Evolutionary conservation across 23 tunicate genomes (phyloP), one percentile per base, ranked within the genome.

Genomic region (Corella eumyota): DNA sequence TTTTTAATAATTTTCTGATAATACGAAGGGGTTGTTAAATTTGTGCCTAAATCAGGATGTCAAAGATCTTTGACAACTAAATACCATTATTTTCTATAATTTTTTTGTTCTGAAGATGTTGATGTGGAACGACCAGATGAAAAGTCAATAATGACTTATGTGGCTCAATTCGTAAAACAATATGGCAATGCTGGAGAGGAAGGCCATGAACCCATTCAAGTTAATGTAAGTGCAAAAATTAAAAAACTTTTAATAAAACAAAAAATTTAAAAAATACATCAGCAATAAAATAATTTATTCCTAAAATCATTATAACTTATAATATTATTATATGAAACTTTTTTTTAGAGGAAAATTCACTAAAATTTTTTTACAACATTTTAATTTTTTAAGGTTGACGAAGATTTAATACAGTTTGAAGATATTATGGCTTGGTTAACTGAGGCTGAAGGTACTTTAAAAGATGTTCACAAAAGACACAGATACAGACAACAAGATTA

Each of bases 91-190:
- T 40, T 40, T 40, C 11, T 9, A 15, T 15, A 15, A 40, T 11
- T 9, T 9, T 9, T 40, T 40, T 40, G 48, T 40, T 26, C 70
- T 50, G 1, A 49, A 93, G 99, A 93, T 68, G 81, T 93, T 6
- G 99, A 93, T 52, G 99, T 85, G 46, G 99, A 93, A 2, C 62
- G 84, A 57, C 99, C 99, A 5, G 99, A 93, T 63, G 95, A 85
- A 52, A 93, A 93, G 60, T 93, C 99, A n/a, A 79, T 93, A 32
- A 93, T 93, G 99, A 93, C 93, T 46, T 93, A 93, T 60, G 99
- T 93, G 2, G 99, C 99, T 13, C 95, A 93, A 69, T 85, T 93
- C 52, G 93, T 93, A 25, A 81, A 71, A 13, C 73, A 79, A 45
- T 79, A 64, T 24, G 76, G 71, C 15, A 50, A 35, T 40, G 56